Conservation (phyloP, 2,888 invertebrate species). For the Calameuta filiformis region DNA sequence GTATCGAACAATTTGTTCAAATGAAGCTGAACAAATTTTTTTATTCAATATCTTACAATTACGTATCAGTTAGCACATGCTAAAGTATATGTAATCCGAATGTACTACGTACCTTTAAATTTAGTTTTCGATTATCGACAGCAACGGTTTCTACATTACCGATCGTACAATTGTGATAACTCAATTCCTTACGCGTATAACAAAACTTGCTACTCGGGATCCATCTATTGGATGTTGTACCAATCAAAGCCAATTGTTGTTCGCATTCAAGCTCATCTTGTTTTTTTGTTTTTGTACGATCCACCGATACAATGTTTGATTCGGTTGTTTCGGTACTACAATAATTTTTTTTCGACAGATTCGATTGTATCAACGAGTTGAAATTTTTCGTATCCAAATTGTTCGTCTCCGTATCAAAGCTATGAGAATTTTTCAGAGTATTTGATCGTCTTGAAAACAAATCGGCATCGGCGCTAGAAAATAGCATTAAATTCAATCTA, state of each 20-base stretch:
- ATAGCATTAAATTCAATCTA: neutral
- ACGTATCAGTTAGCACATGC: neutral
- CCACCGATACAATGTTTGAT: neutral
- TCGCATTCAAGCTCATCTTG: neutral
- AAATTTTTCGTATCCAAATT: neutral
- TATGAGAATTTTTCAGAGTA: neutral
- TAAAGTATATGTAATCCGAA: neutral
- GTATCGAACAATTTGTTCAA: slow-evolving; percentile 81
- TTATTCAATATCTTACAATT: neutral
- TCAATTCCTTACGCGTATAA: neutral
- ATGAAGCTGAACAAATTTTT: slow-evolving; percentile 46
- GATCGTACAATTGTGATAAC: neutral
- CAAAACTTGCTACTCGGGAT: slow-evolving; percentile 14
- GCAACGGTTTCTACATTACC: slow-evolving; percentile 11
- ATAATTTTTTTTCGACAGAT: neutral
- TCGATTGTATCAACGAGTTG: neutral
- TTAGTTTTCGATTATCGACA: slow-evolving; percentile 30
- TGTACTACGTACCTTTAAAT: slow-evolving; percentile 33
- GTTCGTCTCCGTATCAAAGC: neutral
- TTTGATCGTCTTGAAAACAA: neutral
- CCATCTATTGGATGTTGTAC: slow-evolving; percentile 32
- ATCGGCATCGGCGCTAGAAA: neutral
- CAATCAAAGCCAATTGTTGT: slow-evolving; percentile 11
- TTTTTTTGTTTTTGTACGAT: neutral
- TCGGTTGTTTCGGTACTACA: neutral